Conservation (phyloP, 2,797 vertebrate species). For the Silurus lanzhouensis region DNA sequence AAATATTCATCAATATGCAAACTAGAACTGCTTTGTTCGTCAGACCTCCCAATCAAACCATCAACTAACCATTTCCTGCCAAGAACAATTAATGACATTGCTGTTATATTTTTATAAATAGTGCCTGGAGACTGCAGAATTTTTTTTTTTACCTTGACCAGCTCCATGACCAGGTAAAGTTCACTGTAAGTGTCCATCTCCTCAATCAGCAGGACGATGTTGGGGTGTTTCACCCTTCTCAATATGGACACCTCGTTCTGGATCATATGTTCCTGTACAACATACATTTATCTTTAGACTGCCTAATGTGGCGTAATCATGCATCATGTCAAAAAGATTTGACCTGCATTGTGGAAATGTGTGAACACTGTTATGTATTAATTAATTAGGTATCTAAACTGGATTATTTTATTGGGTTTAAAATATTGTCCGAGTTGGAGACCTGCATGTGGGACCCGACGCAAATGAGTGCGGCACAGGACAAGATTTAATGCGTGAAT, state of each 20-base stretch:
- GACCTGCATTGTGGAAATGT: too few relatives aligned
- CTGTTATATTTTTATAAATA: neutral
- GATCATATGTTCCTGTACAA: constrained; percentile 92
- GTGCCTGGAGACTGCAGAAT: neutral
- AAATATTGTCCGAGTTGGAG: too few relatives aligned
- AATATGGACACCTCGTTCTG: constrained; percentile 97
- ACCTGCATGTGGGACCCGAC: too few relatives aligned
- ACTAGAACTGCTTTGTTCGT: neutral
- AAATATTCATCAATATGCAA: neutral
- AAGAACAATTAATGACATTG: neutral
- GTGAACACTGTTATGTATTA: neutral
- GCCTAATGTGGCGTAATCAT: neutral
- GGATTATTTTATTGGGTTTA: too few relatives aligned
- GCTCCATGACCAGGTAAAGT: constrained; percentile 95
- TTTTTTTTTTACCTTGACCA: constrained; percentile 84
- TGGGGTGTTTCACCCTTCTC: constrained; percentile 94
- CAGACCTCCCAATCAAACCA: neutral
- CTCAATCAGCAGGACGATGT: constrained; percentile 95
- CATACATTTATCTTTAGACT: neutral
- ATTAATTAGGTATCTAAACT: neutral
- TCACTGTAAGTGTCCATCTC: constrained; percentile 93
- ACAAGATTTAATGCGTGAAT: too few relatives aligned
- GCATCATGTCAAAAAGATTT: neutral
- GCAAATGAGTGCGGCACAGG: too few relatives aligned
- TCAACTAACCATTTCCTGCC: neutral